Evolutionary conservation across 2,797 vertebrate species (phyloP), one percentile per base, ranked within the genome.

Genomic region (Silurus lanzhouensis): DNA sequence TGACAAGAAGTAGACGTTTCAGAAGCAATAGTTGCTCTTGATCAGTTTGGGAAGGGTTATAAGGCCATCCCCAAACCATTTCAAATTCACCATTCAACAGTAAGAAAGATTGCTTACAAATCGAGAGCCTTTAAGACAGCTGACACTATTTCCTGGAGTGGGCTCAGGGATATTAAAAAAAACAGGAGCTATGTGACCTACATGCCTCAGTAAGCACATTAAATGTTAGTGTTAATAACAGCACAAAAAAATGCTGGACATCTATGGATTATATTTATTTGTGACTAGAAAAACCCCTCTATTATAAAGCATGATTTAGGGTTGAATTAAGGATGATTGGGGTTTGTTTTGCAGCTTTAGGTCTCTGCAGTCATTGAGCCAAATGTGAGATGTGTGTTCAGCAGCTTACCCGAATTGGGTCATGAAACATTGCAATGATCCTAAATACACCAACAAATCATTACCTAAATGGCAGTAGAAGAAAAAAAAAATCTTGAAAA

Each of bases 341-440:
- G 22, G 12, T 6, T 74, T 75, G 38, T 27, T 75, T 72, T 55
- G 46, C n/a, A 57, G 25, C 17, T 55, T 31, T 4, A 58, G 17
- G 55, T 19, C 9, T n/a, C 17, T n/a, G 44, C 5, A 52, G 44
- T 48, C 71, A 27, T 19, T 57, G 52, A 76, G 17, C 27, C n/a
- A 75, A 75, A 55, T 75, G 71, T 74, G n/a, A 15, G 48, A 22
- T 13, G 15, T 57, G 17, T 75, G 48, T 75, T 10, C 10, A 52
- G 71, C 46, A 52, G 71, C 48, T 52, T 74, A 74, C 12, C 13
- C 3, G 7, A 57, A 27, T 55, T 15, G 3, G 3, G 72, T 75
- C 52, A 57, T 57, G n/a, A 14, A 75, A 75, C 72, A 75, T 22
- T 5, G n/a, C 71, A 52, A 6, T 74, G 71, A 74, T 75, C n/a